Conservation (phyloP, 2,888 invertebrate species). For the Scaptomyza tumidula region DNA sequence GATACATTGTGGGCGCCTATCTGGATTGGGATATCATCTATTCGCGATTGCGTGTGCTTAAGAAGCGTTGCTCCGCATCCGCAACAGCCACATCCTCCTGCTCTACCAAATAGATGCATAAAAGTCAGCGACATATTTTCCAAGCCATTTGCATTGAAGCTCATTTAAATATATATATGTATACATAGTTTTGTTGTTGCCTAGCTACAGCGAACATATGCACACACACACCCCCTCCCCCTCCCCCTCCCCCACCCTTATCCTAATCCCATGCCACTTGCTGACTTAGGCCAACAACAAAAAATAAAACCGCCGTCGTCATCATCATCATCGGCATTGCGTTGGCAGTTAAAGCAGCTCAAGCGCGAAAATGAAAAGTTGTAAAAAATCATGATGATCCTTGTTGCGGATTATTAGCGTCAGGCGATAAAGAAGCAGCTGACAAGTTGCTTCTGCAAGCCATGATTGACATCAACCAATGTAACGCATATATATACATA, state of each 20-base stretch:
- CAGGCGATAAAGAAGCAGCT: conserved; percentile 32
- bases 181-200: background rate
- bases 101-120: conserved; percentile 16
- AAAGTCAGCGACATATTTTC: conserved; percentile 71
- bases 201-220: conserved; percentile 32
- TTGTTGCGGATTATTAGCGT: conserved; percentile 75
- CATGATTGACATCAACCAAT: conserved; percentile 67
- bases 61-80: conserved; percentile 33
- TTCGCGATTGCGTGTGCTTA: conserved; percentile 86
- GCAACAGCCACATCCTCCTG: no score
- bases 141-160: conserved; percentile 66
- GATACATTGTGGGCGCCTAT: conserved; percentile 90
- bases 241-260: background rate
- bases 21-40: conserved; percentile 92
- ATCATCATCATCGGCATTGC: conserved; percentile 17
- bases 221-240: background rate
- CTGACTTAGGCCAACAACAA: background rate
- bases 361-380: conserved; percentile 79
- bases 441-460: conserved; percentile 76
- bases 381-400: conserved; percentile 75
- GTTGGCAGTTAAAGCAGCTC: conserved; percentile 68
- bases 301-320: conserved; percentile 14
- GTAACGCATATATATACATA: background rate
- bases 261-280: conserved; percentile 11
- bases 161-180: conserved; percentile 61